phyloP scores from a whole-genome alignment of 2,797 vertebrate species.

The Etheostoma perlongum region DNA sequence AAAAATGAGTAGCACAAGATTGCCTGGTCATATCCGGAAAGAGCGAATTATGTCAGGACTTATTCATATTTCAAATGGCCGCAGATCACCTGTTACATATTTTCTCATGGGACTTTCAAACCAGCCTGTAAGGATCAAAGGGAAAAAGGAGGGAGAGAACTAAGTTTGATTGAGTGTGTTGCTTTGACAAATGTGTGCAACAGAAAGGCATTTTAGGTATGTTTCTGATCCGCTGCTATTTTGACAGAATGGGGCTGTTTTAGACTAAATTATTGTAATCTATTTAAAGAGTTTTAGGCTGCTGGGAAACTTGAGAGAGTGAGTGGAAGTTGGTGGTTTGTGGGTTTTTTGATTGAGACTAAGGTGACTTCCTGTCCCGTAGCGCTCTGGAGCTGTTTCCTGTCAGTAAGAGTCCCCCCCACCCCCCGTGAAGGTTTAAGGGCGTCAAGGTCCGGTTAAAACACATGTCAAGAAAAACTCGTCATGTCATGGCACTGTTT shows the following conservation, averaged over 20 bases:
- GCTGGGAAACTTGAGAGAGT: constrained; percentile 70
- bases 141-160: constrained; percentile 55
- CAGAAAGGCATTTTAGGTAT: constrained; percentile 80
- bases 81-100: constrained; percentile 75
- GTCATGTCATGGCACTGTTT: constrained; percentile 53
- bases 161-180: constrained; percentile 75
- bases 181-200: constrained; percentile 80
- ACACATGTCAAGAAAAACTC: constrained; percentile 68
- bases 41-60: constrained; percentile 63
- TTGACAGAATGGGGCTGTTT: constrained; percentile 83
- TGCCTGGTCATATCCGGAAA: constrained; percentile 40
- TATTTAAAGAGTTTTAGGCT: constrained; percentile 77
- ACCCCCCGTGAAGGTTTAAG: constrained; percentile 62
- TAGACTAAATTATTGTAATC: constrained; percentile 80
- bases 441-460: constrained; percentile 69
- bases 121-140: constrained; percentile 72
- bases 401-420: constrained; percentile 70
- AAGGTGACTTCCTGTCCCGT: constrained; percentile 79
- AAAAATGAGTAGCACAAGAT: constrained; percentile 13
- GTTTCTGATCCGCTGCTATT: constrained; percentile 77
- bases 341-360: constrained; percentile 64
- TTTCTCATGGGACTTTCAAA: constrained; percentile 69
- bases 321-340: constrained; percentile 66
- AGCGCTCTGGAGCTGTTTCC: constrained; percentile 75
- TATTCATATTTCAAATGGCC: constrained; percentile 62